These are phyloP conservation scores for Scolopax rusticola DNA, from an alignment of 2,797 vertebrate genomes.

Conservation along the genomic window DNA sequence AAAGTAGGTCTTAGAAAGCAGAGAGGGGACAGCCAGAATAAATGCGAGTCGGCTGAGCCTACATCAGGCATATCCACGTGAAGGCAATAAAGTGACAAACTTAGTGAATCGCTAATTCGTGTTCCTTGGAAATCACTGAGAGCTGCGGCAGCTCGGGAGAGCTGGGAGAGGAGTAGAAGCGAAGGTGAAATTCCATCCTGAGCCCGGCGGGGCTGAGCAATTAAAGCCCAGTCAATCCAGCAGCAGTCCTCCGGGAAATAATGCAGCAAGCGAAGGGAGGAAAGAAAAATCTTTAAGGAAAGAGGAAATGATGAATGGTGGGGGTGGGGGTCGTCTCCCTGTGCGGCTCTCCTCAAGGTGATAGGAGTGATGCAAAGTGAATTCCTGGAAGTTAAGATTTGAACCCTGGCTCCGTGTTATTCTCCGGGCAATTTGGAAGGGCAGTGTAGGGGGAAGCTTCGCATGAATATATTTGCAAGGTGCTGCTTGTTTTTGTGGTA, in stretches of 20 bases:
- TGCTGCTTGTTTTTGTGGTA: neutral
- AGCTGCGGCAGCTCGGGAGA: neutral
- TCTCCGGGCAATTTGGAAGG: neutral
- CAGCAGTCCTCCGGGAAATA: slow-evolving; percentile 61
- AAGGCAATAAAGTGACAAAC: slow-evolving; percentile 10
- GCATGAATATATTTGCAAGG: neutral
- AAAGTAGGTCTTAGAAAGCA: neutral
- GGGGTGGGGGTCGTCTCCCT: neutral
- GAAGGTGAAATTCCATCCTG: slow-evolving; percentile 42
- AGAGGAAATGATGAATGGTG: slow-evolving; percentile 39
- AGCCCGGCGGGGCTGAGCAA: slow-evolving; percentile 26
- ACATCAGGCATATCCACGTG: fast-evolving
- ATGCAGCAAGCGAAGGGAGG: neutral
- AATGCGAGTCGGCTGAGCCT: neutral
- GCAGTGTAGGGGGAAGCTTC: neutral
- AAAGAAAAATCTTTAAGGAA: slow-evolving; percentile 41
- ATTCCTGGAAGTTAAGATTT: slow-evolving; percentile 5
- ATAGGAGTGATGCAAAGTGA: neutral
- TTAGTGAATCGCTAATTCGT: neutral
- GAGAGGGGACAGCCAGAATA: neutral
- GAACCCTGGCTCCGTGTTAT: neutral
- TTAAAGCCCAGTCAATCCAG: slow-evolving; percentile 67
- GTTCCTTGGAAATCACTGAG: neutral
- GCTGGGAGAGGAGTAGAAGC: neutral
- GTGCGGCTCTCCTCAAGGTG: neutral